Conservation (phyloP, 2,888 invertebrate genomes). For the Ophion ventricosus region DNA sequence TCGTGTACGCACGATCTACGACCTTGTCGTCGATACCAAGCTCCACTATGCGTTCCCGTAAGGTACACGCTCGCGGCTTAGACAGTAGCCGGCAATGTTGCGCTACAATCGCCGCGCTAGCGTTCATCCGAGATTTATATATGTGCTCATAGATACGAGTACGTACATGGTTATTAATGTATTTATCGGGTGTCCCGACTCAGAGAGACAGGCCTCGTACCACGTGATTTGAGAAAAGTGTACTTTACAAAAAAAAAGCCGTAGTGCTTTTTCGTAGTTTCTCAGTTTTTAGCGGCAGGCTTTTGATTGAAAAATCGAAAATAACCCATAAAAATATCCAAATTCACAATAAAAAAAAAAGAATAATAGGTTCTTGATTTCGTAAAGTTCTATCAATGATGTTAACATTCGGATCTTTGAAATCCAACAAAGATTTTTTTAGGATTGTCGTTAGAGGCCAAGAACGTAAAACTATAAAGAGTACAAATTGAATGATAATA, state of each 20-base stretch:
- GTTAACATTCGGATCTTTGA: no score
- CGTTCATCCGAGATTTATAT: slow-evolving; percentile 26
- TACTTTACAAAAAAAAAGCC: not conserved
- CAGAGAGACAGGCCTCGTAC: not conserved
- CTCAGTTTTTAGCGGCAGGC: not conserved
- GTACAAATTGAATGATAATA: no score
- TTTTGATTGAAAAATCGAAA: no score
- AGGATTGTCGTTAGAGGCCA: no score
- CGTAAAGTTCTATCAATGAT: no score
- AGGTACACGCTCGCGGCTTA: slow-evolving; percentile 17
- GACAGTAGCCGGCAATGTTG: slow-evolving; percentile 35
- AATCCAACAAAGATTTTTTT: no score
- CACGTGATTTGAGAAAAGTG: not conserved
- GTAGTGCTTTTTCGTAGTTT: no score
- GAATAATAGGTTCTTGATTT: no score
- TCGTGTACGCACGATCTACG: slow-evolving; percentile 67
- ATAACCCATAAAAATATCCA: no score
- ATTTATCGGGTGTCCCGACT: slow-evolving; percentile 11
- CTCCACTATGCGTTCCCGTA: slow-evolving; percentile 32
- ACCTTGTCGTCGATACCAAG: slow-evolving; percentile 63
- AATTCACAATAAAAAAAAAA: no score
- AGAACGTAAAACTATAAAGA: no score
- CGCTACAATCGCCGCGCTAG: slow-evolving; percentile 40
- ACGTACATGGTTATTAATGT: not conserved
- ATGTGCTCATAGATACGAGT: slow-evolving; percentile 30